Evolutionary conservation across 2,113 vertebrate species (phyloP), one percentile per base, ranked within the genome.

Genomic region (Saccopteryx leptura): DNA sequence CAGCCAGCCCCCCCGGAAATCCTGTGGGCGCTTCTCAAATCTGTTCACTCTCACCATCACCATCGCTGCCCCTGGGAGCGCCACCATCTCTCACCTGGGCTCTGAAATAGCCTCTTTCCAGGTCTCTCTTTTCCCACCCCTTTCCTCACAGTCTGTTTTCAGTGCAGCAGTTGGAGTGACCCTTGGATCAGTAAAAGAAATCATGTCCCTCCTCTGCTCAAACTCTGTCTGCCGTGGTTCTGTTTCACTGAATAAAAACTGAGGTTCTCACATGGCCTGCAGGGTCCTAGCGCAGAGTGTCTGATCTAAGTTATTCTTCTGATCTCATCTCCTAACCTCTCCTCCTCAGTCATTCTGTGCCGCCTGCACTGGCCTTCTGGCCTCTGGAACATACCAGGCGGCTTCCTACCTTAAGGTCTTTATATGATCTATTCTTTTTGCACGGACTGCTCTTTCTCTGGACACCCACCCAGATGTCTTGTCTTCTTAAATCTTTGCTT

Each of bases 41-140:
- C 1, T 0, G 0, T 31, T 83, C 63, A n/a, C 31, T 66, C 56
- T 71, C 63, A 84, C 21, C 21, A 31, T 74, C 24, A 46, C 24
- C 66, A 12, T 4, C 15, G 19, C 17, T 31, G 4, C 2, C 10
- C 0, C 33, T 23, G 9, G 46, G 2, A 31, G 31, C 4, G 3
- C 10, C 19, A 7, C 4, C 7, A 9, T 56, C 21, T 63, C 21
- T 65, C 3, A 2, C 28, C 33, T 31, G 61, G 14, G 8, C 26
- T 69, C 11, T 13, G 17, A 23, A 52, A 21, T 24, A 52, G 19
- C 28, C 2, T 69, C 78, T 65, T 79, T 15, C 11, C 28, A 33
- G 19, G 5, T 83, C 33, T 90, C 21, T 60, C 66, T 52, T 24
- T n/a, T 80, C 85, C 75, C 5, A 21, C 3, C 28, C 18, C 82